These are phyloP conservation scores for Leptinotarsa defecta DNA, from an alignment of 1,140 invertebrate genomes.

Conservation along the genomic window DNA sequence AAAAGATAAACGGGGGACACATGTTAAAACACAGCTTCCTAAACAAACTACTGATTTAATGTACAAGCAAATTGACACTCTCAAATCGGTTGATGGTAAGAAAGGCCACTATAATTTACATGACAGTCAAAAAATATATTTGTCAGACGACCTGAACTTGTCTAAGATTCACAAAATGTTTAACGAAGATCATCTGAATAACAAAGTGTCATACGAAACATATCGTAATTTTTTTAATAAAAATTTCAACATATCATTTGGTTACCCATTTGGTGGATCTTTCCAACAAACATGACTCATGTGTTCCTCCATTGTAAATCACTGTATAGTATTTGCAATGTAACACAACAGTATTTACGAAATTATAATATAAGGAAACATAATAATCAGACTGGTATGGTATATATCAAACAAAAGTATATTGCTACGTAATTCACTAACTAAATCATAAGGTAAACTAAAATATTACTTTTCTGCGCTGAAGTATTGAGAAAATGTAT, in stretches of 20 bases:
- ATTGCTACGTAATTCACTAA: too few relatives aligned
- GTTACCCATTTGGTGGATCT: neutral
- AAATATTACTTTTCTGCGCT: too few relatives aligned
- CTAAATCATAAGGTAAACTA: too few relatives aligned
- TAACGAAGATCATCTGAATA: neutral
- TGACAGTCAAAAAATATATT: slow-evolving; percentile 35
- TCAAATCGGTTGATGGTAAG: neutral
- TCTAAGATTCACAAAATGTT: slow-evolving; percentile 34
- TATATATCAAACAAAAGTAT: too few relatives aligned
- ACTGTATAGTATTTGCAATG: too few relatives aligned
- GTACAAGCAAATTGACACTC: neutral
- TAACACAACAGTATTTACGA: too few relatives aligned
- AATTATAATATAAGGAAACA: too few relatives aligned
- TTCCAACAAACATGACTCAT: too few relatives aligned
- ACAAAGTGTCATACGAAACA: slow-evolving; percentile 27
- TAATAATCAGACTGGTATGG: too few relatives aligned
- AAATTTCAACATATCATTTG: slow-evolving; percentile 37
- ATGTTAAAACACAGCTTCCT: neutral
- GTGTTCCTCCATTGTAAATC: too few relatives aligned
- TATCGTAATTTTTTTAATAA: slow-evolving; percentile 27
- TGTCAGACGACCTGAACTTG: slow-evolving; percentile 34
- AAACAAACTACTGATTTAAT: neutral
- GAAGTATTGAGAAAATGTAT: too few relatives aligned
- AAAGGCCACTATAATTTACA: slow-evolving; percentile 29
- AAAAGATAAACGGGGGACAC: too few relatives aligned